phyloP scores from a whole-genome alignment of 1,140 invertebrate genomes.

The Chionoecetes opilio region DNA sequence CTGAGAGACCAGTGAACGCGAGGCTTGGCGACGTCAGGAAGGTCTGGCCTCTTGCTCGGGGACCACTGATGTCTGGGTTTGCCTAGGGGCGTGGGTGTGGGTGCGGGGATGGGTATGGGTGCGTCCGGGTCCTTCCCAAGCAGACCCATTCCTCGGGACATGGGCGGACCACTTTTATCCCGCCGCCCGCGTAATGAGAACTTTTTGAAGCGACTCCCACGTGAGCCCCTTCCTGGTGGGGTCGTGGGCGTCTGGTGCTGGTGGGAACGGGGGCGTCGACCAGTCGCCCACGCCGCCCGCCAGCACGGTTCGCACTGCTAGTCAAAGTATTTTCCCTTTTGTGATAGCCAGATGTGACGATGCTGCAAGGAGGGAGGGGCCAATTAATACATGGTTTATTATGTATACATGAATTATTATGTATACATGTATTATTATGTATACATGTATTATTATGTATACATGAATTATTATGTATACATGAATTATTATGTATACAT shows the following conservation, averaged over 20 bases:
- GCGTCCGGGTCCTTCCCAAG: not conserved
- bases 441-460: too few relatives aligned
- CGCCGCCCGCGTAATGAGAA: not conserved
- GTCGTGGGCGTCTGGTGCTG: conserved; percentile 15
- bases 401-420: not conserved
- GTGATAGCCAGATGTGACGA: conserved; percentile 77
- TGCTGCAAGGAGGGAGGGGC: conserved; percentile 50
- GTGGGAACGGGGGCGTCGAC: not conserved
- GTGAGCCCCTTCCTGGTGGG: not conserved
- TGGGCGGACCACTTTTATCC: not conserved
- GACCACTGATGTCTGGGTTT: not conserved
- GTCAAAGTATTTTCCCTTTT: conserved; percentile 74
- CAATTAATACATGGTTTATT: not conserved
- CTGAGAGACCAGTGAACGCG: conserved; percentile 42
- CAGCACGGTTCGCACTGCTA: conserved; percentile 55
- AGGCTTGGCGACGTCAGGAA: conserved; percentile 19
- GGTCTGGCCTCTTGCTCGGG: not conserved
- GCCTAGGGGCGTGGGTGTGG: not conserved
- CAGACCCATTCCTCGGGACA: not conserved
- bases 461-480: too few relatives aligned
- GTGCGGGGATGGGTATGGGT: not conserved
- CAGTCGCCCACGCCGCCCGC: not conserved
- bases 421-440: too few relatives aligned
- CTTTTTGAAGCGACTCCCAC: not conserved
- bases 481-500: too few relatives aligned